Evolutionary conservation across 2,888 invertebrate species (phyloP), one percentile per base, ranked within the genome.

Genomic region (Eudemis profundana): DNA sequence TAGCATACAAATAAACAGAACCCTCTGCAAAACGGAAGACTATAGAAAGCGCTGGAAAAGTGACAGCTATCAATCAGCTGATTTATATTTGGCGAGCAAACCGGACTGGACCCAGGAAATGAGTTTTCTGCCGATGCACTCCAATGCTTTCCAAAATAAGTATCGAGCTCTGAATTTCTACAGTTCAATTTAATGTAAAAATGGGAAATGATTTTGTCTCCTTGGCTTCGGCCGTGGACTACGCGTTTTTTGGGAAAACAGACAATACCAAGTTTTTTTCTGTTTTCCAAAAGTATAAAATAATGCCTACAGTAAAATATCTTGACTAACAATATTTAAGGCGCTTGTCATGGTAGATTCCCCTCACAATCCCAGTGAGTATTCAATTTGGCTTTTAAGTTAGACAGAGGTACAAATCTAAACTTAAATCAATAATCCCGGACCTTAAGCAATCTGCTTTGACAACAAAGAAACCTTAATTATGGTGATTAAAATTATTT

Each of bases 31-130:
- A 59, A 46, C 38, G 65, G 40, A 51, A 50, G 49, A 14, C 33
- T 27, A 23, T 10, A 23, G 40, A 60, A 54, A 17, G 59, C 59
- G 59, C 59, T 53, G 21, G 60, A 65, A 47, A 50, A 54, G 46
- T 61, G 66, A 61, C 66, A 66, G 50, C 50, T 61, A 61, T 61
- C 66, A 61, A 66, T 61, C 42, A 66, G 14, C 42, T 17, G 36
- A 33, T 61, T 66, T 54, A 42, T 51, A 56, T 60, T 61, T 56
- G 15, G 23, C 50, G 36, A 36, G 42, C n/a, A n/a, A n/a, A n/a
- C n/a, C 50, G 50, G 8, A 42, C 29, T 40, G 49, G 53, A 54
- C 61, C 15, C 14, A 49, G 56, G 56, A 61, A 66, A 66, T 66
- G 38, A 66, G 61, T 61, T 66, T 59, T 66, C 40, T 49, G 36